Base-by-base conservation (phyloP, 2,797 vertebrate genomes). In the Gorsachius magnificus region DNA sequence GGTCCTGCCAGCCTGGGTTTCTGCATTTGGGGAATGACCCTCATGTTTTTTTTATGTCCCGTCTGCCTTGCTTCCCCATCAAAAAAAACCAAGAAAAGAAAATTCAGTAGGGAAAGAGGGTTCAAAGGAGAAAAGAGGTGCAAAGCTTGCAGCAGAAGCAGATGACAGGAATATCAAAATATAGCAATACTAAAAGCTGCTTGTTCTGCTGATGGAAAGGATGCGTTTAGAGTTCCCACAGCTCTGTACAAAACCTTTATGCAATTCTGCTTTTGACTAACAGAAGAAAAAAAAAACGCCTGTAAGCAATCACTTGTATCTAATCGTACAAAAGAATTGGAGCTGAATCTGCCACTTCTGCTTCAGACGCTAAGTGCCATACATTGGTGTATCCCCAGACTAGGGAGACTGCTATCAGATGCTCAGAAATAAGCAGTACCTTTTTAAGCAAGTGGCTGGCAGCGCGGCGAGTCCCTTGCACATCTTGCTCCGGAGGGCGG, bases 391-490 rank as follows among this genome's bases (percentile, higher is more conserved):
- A 56, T 54, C 72, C 81, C 53, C 85, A 41, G 66, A 38, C 68
- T 56, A 25, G 56, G 25, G 1, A 36, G 21, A 77, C 81, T 70
- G 35, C 21, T 43, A 21, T 48, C 21, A 65, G 57, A 41, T 15
- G 60, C 76, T 90, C 65, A 63, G 68, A 95, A 95, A 90, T 65
- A 88, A 87, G 80, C 79, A 97, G 96, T 98, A 99, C 99, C 99
- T 99, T 98, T 98, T 99, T 94, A 99, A 96, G 98, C 99, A 99
- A 90, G 99, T 99, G 56, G 99, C 99, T 46, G 99, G 99, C 65
- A 99, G 98, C 1, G 98, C 98, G 41, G 99, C 98, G 6, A 99
- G 98, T 97, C 99, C 99, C 97, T 99, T 99, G 97, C 99, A 99
- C 99, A 99, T 99, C 96, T 96, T 98, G 96, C 54, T 41, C 57